phyloP scores from a whole-genome alignment of 2,797 vertebrate genomes.

The Leuciscus waleckii region DNA sequence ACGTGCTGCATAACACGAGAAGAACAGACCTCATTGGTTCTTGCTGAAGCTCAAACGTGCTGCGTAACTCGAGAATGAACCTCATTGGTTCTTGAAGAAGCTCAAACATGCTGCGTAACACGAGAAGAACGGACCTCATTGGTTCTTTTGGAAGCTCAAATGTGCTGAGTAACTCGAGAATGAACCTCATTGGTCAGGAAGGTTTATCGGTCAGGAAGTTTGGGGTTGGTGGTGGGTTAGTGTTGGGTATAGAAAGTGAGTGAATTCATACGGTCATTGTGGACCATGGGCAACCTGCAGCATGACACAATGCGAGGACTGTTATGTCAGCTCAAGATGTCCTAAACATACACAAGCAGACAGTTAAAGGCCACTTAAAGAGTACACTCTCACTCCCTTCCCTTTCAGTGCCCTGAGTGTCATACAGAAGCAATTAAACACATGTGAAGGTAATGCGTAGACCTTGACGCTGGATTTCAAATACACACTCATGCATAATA shows the following conservation, averaged over 20 bases:
- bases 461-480: slow-evolving; percentile 45
- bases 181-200: no score
- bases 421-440: slow-evolving; percentile 49
- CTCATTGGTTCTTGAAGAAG: no score
- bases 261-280: slow-evolving; percentile 29
- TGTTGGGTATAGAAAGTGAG: slow-evolving; percentile 55
- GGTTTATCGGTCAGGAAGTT: not conserved
- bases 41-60: no score
- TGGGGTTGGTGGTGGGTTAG: slow-evolving; percentile 57
- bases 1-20: no score
- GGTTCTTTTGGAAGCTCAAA: no score
- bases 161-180: no score
- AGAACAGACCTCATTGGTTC: no score
- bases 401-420: slow-evolving; percentile 25
- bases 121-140: no score
- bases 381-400: slow-evolving; percentile 48
- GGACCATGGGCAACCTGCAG: slow-evolving; percentile 54
- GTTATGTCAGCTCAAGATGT: slow-evolving; percentile 69
- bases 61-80: no score
- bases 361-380: slow-evolving; percentile 52
- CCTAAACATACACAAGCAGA: slow-evolving; percentile 23
- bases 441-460: slow-evolving; percentile 37
- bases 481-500: slow-evolving; percentile 44
- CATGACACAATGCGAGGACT: slow-evolving; percentile 62
- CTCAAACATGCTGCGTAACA: no score